Base-by-base conservation (phyloP, 2,888 invertebrate genomes). In the Phymatocera aterrima region DNA sequence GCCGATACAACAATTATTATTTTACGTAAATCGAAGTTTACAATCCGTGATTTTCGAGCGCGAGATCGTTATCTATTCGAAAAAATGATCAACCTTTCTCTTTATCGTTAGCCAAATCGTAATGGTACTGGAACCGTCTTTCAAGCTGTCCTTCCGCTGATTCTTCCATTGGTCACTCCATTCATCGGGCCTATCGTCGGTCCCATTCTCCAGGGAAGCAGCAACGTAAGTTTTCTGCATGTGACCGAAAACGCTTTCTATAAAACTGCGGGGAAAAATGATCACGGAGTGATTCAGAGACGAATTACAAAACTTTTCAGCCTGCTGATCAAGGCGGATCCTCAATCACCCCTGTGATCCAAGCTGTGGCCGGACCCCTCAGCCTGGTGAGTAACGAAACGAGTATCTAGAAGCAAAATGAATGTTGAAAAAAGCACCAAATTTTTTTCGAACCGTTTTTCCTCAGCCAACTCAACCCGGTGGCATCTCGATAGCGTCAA, bases 131-230 rank as follows among this genome's bases (percentile, higher is more conserved):
- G 84, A n/a, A 87, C 89, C 0, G 79, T 90, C 28, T 64, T 89
- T 64, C 87, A 87, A 5, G 89, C 90, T 0, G 8, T 89, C 2
- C 60, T 90, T 57, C 83, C 85, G 12, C 78, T 90, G 4, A 21
- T 85, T 8, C 88, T 85, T 0, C 90, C 90, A 3, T 80, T 90
- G 3, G 86, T 88, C 28, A 90, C 90, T 0, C 90, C 90, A 0
- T 79, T 90, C 15, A 64, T 85, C 0, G 90, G 88, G 1, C 90
- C 90, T 0, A 4, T 90, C 2, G 79, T 87, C n/a, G 88, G 88
- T 1, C 90, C 90, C 1, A 24, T 89, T 21, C 84, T 87, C 18
- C 82, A 85, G 4, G 80, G 85, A 10, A 87, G 82, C 61, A 90
- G 88, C 77, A 86, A 86, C 40, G 90, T 90, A 83, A 83, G 85